Evolutionary conservation across 2,888 invertebrate genomes (phyloP), one percentile per base, ranked within the genome.

Genomic region (Dicranocentrus wangi): DNA sequence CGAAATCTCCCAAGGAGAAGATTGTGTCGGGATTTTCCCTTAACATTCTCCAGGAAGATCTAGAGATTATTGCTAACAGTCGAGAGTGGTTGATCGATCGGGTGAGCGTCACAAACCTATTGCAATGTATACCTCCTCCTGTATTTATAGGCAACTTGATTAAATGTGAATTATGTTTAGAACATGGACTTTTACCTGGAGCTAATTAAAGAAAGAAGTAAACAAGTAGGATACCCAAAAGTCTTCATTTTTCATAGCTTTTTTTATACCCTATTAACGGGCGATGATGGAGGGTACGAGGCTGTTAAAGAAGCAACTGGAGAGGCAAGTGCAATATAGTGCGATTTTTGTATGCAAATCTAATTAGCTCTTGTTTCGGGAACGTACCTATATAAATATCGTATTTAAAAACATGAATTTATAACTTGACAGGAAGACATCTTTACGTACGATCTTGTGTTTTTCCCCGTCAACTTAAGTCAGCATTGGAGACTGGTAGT

Each of bases 171-270:
- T 55, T 10, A 23, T 32, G 55, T 23, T 51, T 87, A 91, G 90
- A 89, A 98, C 0, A 98, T 99, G 51, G 98, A 98, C 89, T 98
- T 96, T 89, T 99, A 99, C 88, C 95, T 99, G 94, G 95, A 95
- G 88, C 89, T 99, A 75, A 89, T 99, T 69, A 94, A 94, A 88
- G 94, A 95, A 86, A 90, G 99, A 73, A 92, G 93, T 7, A 91
- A 92, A 75, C 89, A 90, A 53, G 89, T 90, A 0, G 91, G 92
- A 60, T 90, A 92, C 87, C 94, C 95, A 0, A 92, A 91, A 84
- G 93, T 95, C 0, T 94, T 97, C 87, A 93, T 95, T 0, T 95
- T 97, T 90, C 98, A 96, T 88, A 98, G 98, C 0, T 99, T 98
- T 90, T 99, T 99, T 89, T 95, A 96, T 88, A 93, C 94, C 1